Base-by-base conservation (phyloP, 2,797 vertebrate genomes). In the Sebastolobus alascanus region DNA sequence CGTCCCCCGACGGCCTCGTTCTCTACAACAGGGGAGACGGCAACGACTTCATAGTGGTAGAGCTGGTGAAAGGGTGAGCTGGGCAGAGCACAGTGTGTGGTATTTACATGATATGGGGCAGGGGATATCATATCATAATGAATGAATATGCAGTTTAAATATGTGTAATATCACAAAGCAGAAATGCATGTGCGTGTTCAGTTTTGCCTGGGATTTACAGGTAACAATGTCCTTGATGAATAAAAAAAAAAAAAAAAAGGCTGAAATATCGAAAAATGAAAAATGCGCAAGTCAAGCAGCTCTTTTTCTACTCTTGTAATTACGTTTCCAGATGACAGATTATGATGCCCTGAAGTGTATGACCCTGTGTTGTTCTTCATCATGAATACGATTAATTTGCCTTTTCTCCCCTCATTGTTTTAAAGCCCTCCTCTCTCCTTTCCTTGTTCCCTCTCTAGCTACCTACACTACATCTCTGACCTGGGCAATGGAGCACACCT, bases 11-110 rank as follows among this genome's bases (percentile, higher is more conserved):
- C 79, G 99, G 99, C 84, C 95, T 99, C 63, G 96, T 99, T 88
- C 96, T 99, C 11, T 99, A 96, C 95, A 99, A 99, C 94, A 96
- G 98, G 74, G 99, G 99, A 25, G 98, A 99, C 87, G 99, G 98
- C 87, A 99, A 98, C 87, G 99, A 99, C 95, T 99, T 99, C 91
- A 99, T 99, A 82, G 98, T 99, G 89, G 93, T 99, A 87, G 99
- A 99, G 94, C 96, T 99, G 94, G 98, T 99, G 31, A 99, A 99
- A 97, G 99, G 99, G 99, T 99, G 95, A 95, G 98, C 74, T n/a
- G 46, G 46, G 58, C 40, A 40, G 67, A 77, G 29, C 43, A 16
- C 5, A 3, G 27, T 56, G 43, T 63, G 25, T 60, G 22, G 29
- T 60, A 12, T 79, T 80, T 66, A 61, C 31, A 46, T 46, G 9